Evolutionary conservation across 2,888 invertebrate genomes (phyloP), one percentile per base, ranked within the genome.

Genomic region (Neoascia interrupta): DNA sequence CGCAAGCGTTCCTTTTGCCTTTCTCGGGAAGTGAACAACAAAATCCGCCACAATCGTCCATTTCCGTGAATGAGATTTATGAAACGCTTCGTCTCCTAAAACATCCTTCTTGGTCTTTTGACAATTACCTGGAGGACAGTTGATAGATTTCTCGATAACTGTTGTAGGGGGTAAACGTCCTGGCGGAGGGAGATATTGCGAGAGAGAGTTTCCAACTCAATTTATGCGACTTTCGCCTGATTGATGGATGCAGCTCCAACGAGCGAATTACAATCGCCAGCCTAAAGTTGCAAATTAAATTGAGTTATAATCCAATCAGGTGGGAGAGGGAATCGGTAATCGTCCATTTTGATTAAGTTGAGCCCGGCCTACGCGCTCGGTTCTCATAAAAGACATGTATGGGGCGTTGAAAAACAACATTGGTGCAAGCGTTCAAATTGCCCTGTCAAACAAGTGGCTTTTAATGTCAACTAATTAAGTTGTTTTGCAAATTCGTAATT

Each of bases 61-160:
- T 79, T 79, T 79, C 73, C 68, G 61, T 15, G 43, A 79, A 56
- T 53, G 66, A 79, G 73, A 79, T 79, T 79, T 79, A 79, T 79
- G 60, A 56, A 79, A 79, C 34, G 34, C 28, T 60, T 49, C 41
- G 41, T 49, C 76, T 72, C 41, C 54, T 39, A 64, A 75, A 58
- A 66, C 60, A 61, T 73, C 61, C 19, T 13, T 41, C 41, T 13
- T 11, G 28, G 37, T 18, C 49, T 21, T 49, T 56, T 64, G 64
- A 73, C 73, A 73, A 73, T 73, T 58, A 58, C 60, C 36, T 21
- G 26, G n/a, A n/a, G 18, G 53, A 54, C 60, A 54, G 45, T 66
- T 60, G 60, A 76, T 72, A 76, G 72, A 76, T 76, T 43, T 54
- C 28, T 34, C 16, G 34, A 31, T 8, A 31, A 23, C 18, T 23